Conservation (phyloP, 2,888 invertebrate genomes). For the Meiosimyza decipiens region DNA sequence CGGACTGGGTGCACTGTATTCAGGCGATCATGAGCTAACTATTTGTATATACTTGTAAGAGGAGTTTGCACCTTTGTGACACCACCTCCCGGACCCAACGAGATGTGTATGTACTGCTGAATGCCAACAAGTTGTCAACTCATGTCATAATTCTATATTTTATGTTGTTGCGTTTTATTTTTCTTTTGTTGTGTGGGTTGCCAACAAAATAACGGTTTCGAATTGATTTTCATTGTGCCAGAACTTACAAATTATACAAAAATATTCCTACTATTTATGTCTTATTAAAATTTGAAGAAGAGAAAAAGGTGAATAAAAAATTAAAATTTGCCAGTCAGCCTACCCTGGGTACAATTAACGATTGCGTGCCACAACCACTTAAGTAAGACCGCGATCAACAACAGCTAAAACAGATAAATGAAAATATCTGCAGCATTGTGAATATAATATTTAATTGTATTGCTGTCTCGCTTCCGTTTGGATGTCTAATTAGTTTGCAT, state of each 20-base stretch:
- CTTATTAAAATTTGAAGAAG: not conserved
- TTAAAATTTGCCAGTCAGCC: slow-evolving; percentile 1
- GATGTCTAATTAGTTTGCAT: too few species aligned
- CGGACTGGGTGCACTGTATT: too few species aligned
- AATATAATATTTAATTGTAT: not conserved
- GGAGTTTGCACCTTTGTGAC: too few species aligned
- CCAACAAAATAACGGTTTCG: not conserved
- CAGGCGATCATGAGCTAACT: too few species aligned
- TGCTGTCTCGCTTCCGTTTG: too few species aligned
- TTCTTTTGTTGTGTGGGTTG: not conserved
- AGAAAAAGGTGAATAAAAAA: not conserved
- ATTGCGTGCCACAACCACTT: slow-evolving; percentile 26
- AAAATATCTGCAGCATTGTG: not conserved
- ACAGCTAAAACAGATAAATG: not conserved
- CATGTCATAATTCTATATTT: slow-evolving; percentile 19
- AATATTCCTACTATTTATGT: not conserved
- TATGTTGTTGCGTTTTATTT: not conserved
- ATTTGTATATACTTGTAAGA: too few species aligned
- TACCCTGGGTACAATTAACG: not conserved
- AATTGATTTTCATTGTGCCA: not conserved
- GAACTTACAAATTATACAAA: not conserved
- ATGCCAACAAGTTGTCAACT: slow-evolving; percentile 36
- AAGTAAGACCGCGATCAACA: not conserved
- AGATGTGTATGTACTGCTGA: not conserved
- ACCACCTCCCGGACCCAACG: too few species aligned